Conservation (phyloP, 2,113 vertebrate species). For the Chaetodon auriga region DNA sequence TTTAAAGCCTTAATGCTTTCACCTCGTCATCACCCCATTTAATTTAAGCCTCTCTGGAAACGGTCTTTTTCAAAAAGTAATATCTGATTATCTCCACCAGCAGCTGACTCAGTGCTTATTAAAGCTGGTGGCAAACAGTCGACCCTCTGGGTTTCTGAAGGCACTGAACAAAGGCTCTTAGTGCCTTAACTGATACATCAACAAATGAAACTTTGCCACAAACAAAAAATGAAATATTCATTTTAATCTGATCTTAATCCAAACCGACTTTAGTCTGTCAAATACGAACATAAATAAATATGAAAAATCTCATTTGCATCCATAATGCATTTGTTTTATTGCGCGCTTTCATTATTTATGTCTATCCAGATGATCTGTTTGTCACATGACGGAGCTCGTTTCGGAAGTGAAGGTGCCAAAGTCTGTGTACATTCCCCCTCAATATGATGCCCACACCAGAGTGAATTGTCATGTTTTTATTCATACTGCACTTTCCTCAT, state of each 20-base stretch:
- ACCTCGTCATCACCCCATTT: conserved; percentile 36
- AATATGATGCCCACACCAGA: conserved; percentile 3
- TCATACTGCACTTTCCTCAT: conserved; percentile 40
- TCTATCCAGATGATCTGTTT: not conserved
- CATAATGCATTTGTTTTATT: not conserved
- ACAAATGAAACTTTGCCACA: not conserved
- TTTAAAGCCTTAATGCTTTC: conserved; percentile 32
- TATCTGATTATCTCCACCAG: conserved; percentile 42
- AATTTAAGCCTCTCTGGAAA: conserved; percentile 43
- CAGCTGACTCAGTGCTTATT: conserved; percentile 23
- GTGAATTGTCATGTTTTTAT: conserved; percentile 33
- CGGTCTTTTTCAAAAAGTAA: conserved; percentile 43
- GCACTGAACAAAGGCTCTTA: not conserved
- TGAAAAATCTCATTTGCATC: not conserved
- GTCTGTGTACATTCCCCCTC: not conserved
- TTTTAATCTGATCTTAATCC: not conserved
- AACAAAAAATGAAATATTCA: not conserved
- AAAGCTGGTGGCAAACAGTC: conserved; percentile 13
- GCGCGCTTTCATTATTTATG: not conserved
- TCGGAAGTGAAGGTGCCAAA: not conserved
- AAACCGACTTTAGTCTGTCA: not conserved
- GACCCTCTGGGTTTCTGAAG: conserved; percentile 10
- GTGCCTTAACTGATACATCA: not conserved
- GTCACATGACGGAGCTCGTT: not conserved
- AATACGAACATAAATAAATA: not conserved